These are phyloP conservation scores for Hippocampus abdominalis DNA, from an alignment of 2,113 vertebrate species.

Conservation along the genomic window DNA sequence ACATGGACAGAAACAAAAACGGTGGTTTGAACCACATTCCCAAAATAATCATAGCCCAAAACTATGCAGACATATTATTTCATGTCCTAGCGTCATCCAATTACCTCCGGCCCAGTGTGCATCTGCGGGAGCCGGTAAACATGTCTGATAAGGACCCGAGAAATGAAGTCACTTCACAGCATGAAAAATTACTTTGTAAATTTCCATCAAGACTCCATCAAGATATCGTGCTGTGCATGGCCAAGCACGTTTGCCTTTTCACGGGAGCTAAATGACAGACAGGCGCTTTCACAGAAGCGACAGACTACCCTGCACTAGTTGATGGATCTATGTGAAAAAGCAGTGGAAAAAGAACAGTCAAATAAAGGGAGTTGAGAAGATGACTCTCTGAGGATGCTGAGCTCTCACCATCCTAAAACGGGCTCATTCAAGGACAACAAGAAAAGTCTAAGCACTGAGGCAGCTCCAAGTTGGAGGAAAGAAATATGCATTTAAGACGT, in stretches of 20 bases:
- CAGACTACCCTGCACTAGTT: conserved; percentile 18
- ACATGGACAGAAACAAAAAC: conserved; percentile 3
- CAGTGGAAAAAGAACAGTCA: conserved; percentile 42
- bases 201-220: conserved; percentile 43
- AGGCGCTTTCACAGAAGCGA: conserved; percentile 28
- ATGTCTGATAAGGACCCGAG: conserved; percentile 38
- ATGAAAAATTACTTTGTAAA: conserved; percentile 44
- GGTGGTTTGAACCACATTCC: conserved; percentile 22
- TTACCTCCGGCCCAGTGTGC: conserved; percentile 36
- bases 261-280: conserved; percentile 23
- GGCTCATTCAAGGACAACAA: conserved; percentile 39
- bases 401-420: conserved; percentile 41
- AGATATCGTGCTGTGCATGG: conserved; percentile 26
- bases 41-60: conserved; percentile 25
- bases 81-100: conserved; percentile 33
- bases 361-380: conserved; percentile 47
- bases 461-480: conserved; percentile 6
- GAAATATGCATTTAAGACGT: conserved; percentile 16
- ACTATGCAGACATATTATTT: conserved; percentile 44
- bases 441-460: conserved; percentile 25
- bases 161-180: conserved; percentile 49
- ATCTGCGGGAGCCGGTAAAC: conserved; percentile 30
- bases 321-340: conserved; percentile 41
- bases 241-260: conserved; percentile 18
- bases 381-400: conserved; percentile 36